Evolutionary conservation across 2,797 vertebrate genomes (phyloP).

Genomic region (Astyanax mexicanus): DNA sequence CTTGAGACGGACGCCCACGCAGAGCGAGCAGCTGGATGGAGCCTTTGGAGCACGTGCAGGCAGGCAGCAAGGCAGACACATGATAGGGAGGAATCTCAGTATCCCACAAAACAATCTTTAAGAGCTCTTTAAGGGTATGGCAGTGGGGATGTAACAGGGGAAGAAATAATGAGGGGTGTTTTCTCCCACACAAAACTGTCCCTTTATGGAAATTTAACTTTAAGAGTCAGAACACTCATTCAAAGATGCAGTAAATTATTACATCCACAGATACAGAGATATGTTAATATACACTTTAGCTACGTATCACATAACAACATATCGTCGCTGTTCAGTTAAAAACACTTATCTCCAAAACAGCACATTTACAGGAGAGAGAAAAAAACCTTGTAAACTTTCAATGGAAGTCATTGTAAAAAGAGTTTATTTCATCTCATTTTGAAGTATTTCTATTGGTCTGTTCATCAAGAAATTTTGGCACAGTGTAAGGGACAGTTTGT

Average conservation of each 20-base stretch:
- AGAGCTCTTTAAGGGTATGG: constrained; percentile 16
- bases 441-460: too few relatives aligned
- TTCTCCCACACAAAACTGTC: constrained; percentile 47
- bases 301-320: too few relatives aligned
- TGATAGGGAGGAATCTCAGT: constrained; percentile 14
- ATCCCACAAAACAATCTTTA: constrained; percentile 13
- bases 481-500: too few relatives aligned
- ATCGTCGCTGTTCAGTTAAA: too few relatives aligned
- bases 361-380: too few relatives aligned
- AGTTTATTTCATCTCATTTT: too few relatives aligned
- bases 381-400: too few relatives aligned
- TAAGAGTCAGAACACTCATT: constrained; percentile 30
- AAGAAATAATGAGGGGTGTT: constrained; percentile 44
- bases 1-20: constrained; percentile 15
- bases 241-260: background rate
- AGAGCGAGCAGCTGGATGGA: constrained; percentile 28
- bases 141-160: constrained; percentile 16
- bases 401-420: too few relatives aligned
- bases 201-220: constrained; percentile 46
- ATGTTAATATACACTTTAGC: too few relatives aligned
- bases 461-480: too few relatives aligned
- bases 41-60: constrained; percentile 17
- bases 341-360: too few relatives aligned
- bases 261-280: too few relatives aligned
- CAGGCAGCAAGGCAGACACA: constrained; percentile 15